Evolutionary conservation across 2,888 invertebrate species (phyloP), one percentile per base, ranked within the genome.

Genomic region (Hetaerina titia): DNA sequence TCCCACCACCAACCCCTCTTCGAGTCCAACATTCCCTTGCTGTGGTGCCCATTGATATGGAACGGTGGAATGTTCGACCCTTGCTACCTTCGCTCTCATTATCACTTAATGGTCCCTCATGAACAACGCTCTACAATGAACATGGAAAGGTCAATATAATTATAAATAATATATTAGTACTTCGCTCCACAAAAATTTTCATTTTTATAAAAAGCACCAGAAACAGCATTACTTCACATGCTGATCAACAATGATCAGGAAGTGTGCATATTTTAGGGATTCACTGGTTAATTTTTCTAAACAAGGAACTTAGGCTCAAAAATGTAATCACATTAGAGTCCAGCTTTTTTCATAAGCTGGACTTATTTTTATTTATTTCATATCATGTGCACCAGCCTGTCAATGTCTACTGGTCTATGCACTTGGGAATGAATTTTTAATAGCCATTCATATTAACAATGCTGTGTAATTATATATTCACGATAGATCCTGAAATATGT

Each of bases 11-110:
- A n/a, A 22, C 64, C 19, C 74, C 92, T 56, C 92, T 92, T 57
- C 92, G 56, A 25, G 87, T 95, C 81, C 94, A 74, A 58, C 95
- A 95, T 87, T 95, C 95, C 58, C 90, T 95, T 0, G 90, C 89
- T 95, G 97, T 97, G 17, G 98, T 97, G 17, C 98, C 98, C 98
- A 99, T 99, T 0, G 99, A 99, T 95, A 98, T 98, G 0, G 99
- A 99, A 96, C 99, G 97, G 96, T 98, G 99, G 95, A 99, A 98
- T 94, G 98, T 97, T 22, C 98, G 97, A 95, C 97, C 97, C 96
- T 96, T 97, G 19, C 96, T 96, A 95, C 97, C 96, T 88, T 97
- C 97, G 25, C 97, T 96, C 95, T 97, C 97, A 95, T 97, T 97
- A 95, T 97, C 97, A 94, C 97, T 97, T 96, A 97, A 96, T 7